Evolutionary conservation across 2,888 invertebrate species (phyloP), one percentile per base, ranked within the genome.

Genomic region (Lottia scabra): DNA sequence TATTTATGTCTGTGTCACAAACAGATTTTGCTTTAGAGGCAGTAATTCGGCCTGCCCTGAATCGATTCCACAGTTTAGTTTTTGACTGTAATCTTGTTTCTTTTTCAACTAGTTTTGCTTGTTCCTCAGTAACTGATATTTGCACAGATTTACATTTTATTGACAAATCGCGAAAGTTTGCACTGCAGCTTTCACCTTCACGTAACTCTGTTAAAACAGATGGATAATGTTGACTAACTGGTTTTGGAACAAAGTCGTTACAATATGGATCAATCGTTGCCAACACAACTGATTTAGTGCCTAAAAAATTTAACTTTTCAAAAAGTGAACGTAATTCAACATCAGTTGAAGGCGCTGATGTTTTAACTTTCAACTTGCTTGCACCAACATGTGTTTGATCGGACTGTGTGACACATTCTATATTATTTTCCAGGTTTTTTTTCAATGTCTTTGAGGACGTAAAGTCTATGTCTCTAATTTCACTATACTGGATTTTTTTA

Each of bases 21-120:
- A 67, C 75, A 38, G 44, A 65, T 46, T 75, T 69, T 73, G 75
- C 70, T n/a, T 62, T 63, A 15, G 75, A 76, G 10, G 74, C 73
- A 26, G 75, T 76, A 19, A 76, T 68, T n/a, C 75, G 45, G 4
- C 76, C 76, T 27, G 71, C 63, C 13, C 73, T 44, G 65, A 76
- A 75, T 66, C 70, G 68, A 27, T 56, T n/a, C 73, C 74, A 74
- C 15, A 69, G 43, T 56, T 65, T 68, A 16, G 27, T 73, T 16
- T 65, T 43, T 10, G 78, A 13, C 43, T 75, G 74, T 19, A 67
- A 64, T 13, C 65, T n/a, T 1, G 75, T 75, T 16, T 27, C n/a
- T 6, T 68, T 30, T 65, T 74, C 72, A 16, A 71, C 72, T 30
- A 43, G 19, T 19, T 27, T 26, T 10, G 67, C 65, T 27, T 75